Percentiles rank a stretch among this genome's conserved stretches.
Conservation (phyloP, 2,113 vertebrate genomes). For the Ovis canadensis region DNA sequence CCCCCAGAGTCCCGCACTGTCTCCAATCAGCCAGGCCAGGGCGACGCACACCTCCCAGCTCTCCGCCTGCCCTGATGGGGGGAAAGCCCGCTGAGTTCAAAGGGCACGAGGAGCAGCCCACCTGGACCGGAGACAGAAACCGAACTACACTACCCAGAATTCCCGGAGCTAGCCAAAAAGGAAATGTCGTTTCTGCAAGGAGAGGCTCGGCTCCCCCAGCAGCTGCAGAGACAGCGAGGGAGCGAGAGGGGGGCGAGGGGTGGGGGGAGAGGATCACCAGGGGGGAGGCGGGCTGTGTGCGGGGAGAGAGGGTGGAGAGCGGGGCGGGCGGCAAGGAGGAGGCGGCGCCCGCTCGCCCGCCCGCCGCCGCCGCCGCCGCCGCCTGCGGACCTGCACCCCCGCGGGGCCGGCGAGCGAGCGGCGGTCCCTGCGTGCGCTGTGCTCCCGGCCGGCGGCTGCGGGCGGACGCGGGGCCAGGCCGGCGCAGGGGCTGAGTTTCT, state of each 20-base stretch:
- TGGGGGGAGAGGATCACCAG: background rate
- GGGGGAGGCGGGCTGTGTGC: constrained; percentile 32
- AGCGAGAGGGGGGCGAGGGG: constrained; percentile 42
- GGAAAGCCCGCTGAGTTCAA: background rate
- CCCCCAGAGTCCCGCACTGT: background rate
- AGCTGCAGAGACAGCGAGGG: constrained; percentile 74
- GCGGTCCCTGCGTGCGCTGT: constrained; percentile 32
- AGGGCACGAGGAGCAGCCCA: background rate
- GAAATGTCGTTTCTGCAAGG: constrained; percentile 84
- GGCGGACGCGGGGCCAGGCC: constrained; percentile 44
- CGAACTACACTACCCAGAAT: constrained; percentile 90
- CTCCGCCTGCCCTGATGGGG: background rate
- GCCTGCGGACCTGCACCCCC: constrained; percentile 58
- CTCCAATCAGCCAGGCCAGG: background rate
- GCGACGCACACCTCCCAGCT: background rate
- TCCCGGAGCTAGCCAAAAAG: constrained; percentile 63
- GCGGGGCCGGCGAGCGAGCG: background rate
- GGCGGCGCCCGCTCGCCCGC: constrained; percentile 29
- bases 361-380: constrained; percentile 24
- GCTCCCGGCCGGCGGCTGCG: constrained; percentile 31
- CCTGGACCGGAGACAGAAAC: background rate
- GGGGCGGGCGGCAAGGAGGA: constrained; percentile 48
- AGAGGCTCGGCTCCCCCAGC: constrained; percentile 77
- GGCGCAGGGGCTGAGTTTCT: constrained; percentile 61
- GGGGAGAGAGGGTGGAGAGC: constrained; percentile 33